phyloP scores from a whole-genome alignment of 2,797 vertebrate species.

The Poliocrania exsul region DNA sequence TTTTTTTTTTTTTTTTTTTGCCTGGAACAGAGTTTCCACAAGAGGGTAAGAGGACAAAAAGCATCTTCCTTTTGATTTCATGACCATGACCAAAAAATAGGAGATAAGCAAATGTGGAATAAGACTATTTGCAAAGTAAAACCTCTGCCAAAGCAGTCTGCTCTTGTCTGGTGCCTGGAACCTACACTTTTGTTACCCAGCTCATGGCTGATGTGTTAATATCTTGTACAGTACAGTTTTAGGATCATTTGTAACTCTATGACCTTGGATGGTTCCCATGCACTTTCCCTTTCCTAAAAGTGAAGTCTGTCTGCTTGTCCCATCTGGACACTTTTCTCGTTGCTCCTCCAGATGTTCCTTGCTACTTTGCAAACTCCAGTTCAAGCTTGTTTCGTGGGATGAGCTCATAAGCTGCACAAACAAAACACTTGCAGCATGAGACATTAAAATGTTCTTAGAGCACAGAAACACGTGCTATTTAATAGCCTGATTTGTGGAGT shows the following conservation, averaged over 20 bases:
- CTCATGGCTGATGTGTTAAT: neutral
- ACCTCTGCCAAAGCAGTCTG: neutral
- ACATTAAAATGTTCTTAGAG: neutral
- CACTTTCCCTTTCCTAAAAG: neutral
- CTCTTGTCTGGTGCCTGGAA: neutral
- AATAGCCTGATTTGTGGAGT: neutral
- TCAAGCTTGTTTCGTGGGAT: neutral
- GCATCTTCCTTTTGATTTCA: neutral
- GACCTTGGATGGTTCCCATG: neutral
- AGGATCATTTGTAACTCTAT: neutral
- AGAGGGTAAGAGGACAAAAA: neutral
- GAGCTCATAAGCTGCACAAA: neutral
- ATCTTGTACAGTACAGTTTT: neutral
- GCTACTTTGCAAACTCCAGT: neutral
- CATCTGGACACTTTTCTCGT: neutral
- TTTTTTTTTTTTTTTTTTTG: neutral
- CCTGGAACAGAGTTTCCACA: neutral
- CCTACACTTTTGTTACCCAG: neutral
- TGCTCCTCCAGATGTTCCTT: neutral
- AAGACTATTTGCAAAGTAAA: neutral
- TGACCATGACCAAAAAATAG: neutral
- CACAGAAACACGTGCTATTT: neutral
- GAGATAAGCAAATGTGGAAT: neutral
- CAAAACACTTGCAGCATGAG: neutral
- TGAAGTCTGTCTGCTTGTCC: neutral